Base-by-base conservation (phyloP, 30 jellyfish, hydroid and myxozoan genomes). In the Mastigias papua region DNA sequence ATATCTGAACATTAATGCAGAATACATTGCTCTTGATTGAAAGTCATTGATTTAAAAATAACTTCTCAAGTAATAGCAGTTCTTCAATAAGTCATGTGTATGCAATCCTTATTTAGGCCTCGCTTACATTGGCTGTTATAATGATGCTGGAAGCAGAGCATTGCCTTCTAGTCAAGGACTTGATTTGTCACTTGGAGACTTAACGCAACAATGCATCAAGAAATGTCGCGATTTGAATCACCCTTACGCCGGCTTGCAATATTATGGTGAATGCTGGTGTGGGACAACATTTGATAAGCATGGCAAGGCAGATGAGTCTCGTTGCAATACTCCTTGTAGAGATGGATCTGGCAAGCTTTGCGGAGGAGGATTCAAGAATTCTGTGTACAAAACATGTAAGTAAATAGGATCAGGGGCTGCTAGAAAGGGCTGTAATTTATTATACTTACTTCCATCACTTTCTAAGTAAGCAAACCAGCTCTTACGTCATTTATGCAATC, bases 201-300 rank as follows among this genome's bases (percentile, higher is more conserved):
- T 54, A 9, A 77, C 78, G 15, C 66, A 30, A 28, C 58, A 58
- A 30, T 77, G 88, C 26, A 77, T 54, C 10, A 15, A 57, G 20
- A 31, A 11, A 25, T 77, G 88, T 20, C 6, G 29, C 7, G 63
- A 34, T 17, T 29, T 11, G 6, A 32, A 15, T 17, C 42, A 54
- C 27, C 88, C 88, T 6, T 77, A 77, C 62, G 78, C 88, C 0
- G 88, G 88, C 46, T 19, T 77, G 42, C 88, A 77, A 29, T 0
- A 9, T 20, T 37, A 63, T 29, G 19, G 5, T 9, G 31, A 77
- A 11, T 77, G 88, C 23, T 58, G 27, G 19, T 77, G 88, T 28
- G 88, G 88, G 0, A 50, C 78, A 11, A 21, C 78, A 1, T 77
- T 28, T 25, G 34, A 57, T 31, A 51, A 7, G 34, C 22, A 54